These are phyloP conservation scores for Mesorhabditis spiculigera DNA, from an alignment of 2,888 invertebrate species.

Conservation along the genomic window DNA sequence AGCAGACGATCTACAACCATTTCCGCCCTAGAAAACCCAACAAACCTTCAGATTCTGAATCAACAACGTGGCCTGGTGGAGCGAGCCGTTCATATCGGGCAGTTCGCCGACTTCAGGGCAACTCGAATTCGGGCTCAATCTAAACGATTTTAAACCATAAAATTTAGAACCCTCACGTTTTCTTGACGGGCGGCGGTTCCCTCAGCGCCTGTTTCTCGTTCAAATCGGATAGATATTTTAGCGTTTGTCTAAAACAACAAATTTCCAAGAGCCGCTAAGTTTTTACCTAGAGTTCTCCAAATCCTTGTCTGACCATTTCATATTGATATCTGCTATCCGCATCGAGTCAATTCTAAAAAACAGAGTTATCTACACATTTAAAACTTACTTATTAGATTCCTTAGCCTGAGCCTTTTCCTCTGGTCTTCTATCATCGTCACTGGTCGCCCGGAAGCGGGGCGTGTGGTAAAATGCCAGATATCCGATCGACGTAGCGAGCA, in stretches of 20 bases:
- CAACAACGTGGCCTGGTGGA: conserved; percentile 48
- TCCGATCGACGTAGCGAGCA: background rate
- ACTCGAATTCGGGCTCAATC: conserved; percentile 5
- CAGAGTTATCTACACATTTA: background rate
- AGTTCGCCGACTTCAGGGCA: conserved; percentile 31
- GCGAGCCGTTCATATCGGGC: conserved; percentile 31
- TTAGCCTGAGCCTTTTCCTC: background rate
- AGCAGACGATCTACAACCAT: background rate
- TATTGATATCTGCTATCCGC: background rate
- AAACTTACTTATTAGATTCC: too few relatives aligned
- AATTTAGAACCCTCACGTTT: background rate
- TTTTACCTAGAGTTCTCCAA: background rate
- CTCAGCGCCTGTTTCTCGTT: background rate
- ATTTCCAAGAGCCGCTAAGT: background rate
- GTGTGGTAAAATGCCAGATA: conserved; percentile 4
- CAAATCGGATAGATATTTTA: background rate
- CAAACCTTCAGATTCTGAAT: conserved; percentile 48
- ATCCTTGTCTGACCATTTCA: background rate
- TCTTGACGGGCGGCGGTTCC: too few relatives aligned
- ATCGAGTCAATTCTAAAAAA: background rate
- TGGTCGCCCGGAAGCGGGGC: background rate
- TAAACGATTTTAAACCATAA: background rate
- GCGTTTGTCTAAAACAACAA: conserved; percentile 2
- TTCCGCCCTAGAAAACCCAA: background rate
- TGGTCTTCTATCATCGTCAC: background rate